Evolutionary conservation across 1,140 invertebrate species (phyloP).

Genomic region (Polypedilum vanderplanki): DNA sequence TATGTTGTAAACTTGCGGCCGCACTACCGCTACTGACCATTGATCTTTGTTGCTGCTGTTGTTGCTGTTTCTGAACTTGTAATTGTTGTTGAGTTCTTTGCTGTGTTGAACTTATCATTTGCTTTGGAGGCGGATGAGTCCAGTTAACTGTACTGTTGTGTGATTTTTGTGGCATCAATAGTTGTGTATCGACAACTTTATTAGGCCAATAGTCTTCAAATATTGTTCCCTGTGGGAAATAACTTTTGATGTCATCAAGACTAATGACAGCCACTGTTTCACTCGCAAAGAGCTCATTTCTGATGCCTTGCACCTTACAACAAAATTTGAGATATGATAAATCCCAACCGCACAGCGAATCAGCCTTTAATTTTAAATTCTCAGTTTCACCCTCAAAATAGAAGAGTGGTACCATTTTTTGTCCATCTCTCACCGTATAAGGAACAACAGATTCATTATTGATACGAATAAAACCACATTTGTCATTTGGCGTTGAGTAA

Average conservation of each 20-base stretch:
- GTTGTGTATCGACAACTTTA: conserved; percentile 70
- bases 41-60: conserved; percentile 42
- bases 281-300: conserved; percentile 83
- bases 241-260: conserved; percentile 80
- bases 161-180: conserved; percentile 56
- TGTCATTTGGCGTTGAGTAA: conserved; percentile 60
- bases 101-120: conserved; percentile 42
- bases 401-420: conserved; percentile 88
- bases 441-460: conserved; percentile 91
- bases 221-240: conserved; percentile 78
- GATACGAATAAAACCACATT: conserved; percentile 88
- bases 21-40: conserved; percentile 30
- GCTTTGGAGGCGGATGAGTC: conserved; percentile 46
- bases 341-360: conserved; percentile 82
- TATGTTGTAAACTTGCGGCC: conserved; percentile 36
- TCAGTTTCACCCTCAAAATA: conserved; percentile 90
- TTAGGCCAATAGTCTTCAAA: conserved; percentile 87
- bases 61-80: neutral
- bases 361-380: conserved; percentile 75
- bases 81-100: neutral
- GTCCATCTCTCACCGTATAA: conserved; percentile 73
- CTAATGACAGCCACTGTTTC: conserved; percentile 83
- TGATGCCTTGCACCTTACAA: conserved; percentile 87
- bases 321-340: conserved; percentile 87
- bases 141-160: conserved; percentile 51